Evolutionary conservation across 2,113 vertebrate species (phyloP), one percentile per base, ranked within the genome.

Genomic region (Tapirus terrestris): DNA sequence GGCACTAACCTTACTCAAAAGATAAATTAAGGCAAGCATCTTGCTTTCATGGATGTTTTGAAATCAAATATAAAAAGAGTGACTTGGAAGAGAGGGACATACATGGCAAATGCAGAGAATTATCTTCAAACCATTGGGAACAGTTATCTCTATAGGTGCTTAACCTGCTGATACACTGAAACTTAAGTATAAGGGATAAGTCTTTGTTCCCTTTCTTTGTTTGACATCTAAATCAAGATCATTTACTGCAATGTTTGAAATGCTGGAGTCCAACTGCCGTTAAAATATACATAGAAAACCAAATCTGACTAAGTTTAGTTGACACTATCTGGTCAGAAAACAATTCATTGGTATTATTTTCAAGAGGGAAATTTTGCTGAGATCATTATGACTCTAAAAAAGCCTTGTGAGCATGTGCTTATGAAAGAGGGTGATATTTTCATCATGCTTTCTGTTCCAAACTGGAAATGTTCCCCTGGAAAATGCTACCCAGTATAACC

Each of bases 381-480:
- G 63, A 94, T 95, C 96, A 73, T 72, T 48, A 43, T 96, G 58
- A 84, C 87, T 83, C 58, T 94, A 65, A 91, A 89, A 87, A 70
- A 89, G 58, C n/a, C 20, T 63, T 29, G 29, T 61, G 36, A 94
- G 29, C 79, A 76, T 95, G 85, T 72, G 58, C 68, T 83, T 82
- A 39, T 68, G 63, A 27, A 76, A 61, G 48, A 89, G 89, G 48
- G 36, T 94, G 93, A 29, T 97, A 95, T 92, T 96, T 93, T 97
- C 95, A 92, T 92, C 75, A 45, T 94, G 79, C 94, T 75, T 96
- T 96, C 90, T 97, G 95, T 73, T 96, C 79, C 63, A 89, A 76
- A 95, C 96, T 97, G 89, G 75, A 96, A 97, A 75, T 70, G 67
- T 96, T 97, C 68, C 77, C 36, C 48, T 84, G 80, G 63, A 95